A percentile compares a stretch with the other conserved stretches of the same genome.
Evolutionary conservation across 1,140 invertebrate genomes (phyloP).

Genomic region (Drosophila sucinea): DNA sequence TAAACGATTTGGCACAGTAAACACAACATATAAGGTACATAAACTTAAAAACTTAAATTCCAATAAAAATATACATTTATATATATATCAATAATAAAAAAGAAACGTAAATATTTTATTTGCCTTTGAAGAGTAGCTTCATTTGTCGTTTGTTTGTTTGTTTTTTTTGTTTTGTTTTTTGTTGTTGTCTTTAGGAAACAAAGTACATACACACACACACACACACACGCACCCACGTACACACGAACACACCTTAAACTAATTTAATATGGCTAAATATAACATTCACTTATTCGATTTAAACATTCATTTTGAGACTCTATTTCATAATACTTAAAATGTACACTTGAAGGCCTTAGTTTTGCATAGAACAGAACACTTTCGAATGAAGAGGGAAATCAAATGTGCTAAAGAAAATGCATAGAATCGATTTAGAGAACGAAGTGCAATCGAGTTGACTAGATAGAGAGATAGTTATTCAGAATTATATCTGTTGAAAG

Average conservation of each 20-base stretch:
- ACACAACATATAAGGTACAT: constrained; percentile 8
- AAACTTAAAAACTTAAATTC: constrained; percentile 46
- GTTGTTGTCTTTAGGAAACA: constrained; percentile 75
- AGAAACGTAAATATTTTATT: constrained; percentile 21
- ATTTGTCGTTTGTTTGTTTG: constrained; percentile 33
- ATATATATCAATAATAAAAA: constrained; percentile 9
- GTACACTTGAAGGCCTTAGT: constrained; percentile 74
- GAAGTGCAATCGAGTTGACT: too few species aligned
- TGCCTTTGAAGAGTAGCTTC: constrained; percentile 43
- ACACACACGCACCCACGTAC: neutral
- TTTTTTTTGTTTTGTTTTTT: constrained; percentile 22
- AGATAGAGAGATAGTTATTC: neutral
- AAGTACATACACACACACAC: constrained; percentile 43
- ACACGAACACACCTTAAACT: constrained; percentile 27
- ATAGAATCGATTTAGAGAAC: constrained; percentile 1
- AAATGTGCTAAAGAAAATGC: constrained; percentile 53
- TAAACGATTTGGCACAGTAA: constrained; percentile 53
- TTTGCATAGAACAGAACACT: constrained; percentile 51
- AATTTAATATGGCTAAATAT: constrained; percentile 48
- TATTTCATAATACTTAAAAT: constrained; percentile 73
- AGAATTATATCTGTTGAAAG: constrained; percentile 28
- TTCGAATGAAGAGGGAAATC: constrained; percentile 24
- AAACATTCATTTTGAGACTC: constrained; percentile 66
- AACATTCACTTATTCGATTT: constrained; percentile 52
- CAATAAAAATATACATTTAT: constrained; percentile 34